Conservation (phyloP, 2,888 invertebrate genomes). For the Drosophila neotestacea region DNA sequence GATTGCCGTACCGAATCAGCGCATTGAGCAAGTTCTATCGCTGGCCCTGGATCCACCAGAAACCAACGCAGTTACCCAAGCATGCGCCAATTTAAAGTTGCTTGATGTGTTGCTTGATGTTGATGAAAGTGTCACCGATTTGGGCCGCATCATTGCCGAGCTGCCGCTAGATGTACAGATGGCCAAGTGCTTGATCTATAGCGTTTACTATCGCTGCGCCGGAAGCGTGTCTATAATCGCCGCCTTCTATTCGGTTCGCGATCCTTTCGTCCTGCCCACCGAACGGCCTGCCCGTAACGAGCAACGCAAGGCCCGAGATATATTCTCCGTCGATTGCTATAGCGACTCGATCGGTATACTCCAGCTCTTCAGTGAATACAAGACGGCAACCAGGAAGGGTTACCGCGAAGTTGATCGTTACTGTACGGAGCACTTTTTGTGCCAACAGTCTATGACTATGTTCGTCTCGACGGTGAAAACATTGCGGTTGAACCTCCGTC, state of each 20-base stretch:
- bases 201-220: constrained; percentile 95
- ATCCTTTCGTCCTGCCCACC: constrained; percentile 92
- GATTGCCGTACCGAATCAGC: constrained; percentile 90
- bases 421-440: constrained; percentile 70
- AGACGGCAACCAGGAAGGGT: constrained; percentile 86
- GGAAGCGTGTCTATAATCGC: constrained; percentile 97
- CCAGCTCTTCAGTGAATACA: constrained; percentile 91
- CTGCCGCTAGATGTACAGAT: constrained; percentile 96
- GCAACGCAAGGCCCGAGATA: constrained; percentile 89
- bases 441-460: constrained; percentile 93
- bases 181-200: constrained; percentile 96
- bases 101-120: constrained; percentile 92
- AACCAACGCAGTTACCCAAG: constrained; percentile 90
- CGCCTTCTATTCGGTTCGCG: constrained; percentile 91
- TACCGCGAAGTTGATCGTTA: constrained; percentile 43
- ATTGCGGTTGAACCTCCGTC: constrained; percentile 92
- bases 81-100: constrained; percentile 89
- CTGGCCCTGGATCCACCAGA: constrained; percentile 95
- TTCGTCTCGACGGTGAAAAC: constrained; percentile 94
- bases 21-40: constrained; percentile 93
- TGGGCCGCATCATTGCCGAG: constrained; percentile 95
- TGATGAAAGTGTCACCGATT: constrained; percentile 92
- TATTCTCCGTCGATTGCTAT: constrained; percentile 90
- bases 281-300: constrained; percentile 86
- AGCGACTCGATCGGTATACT: constrained; percentile 97